Percentiles rank a stretch among this genome's conserved stretches.
These are phyloP conservation scores for Oreotrochilus melanogaster DNA, from an alignment of 2,113 vertebrate species.

Conservation along the genomic window DNA sequence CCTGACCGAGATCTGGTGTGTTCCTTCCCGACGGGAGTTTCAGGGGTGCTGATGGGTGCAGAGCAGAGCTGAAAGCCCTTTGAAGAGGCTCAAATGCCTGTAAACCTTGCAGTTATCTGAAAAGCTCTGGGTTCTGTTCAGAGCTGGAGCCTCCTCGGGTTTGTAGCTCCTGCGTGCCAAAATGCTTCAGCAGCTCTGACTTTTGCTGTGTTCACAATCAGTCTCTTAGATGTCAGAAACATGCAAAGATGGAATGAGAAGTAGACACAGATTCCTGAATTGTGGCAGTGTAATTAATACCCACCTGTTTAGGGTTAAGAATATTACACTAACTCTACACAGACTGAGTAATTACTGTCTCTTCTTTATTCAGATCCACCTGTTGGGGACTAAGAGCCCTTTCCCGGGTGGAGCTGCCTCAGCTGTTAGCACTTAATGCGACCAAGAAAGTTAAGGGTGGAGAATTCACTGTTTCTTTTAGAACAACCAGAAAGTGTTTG, in stretches of 20 bases:
- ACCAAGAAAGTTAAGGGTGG: fast-evolving
- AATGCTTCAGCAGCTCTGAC: fast-evolving
- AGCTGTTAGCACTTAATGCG: fast-evolving
- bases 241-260: fast-evolving
- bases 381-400: fast-evolving
- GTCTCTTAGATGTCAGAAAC: fast-evolving
- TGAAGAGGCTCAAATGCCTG: fast-evolving
- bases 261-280: fast-evolving
- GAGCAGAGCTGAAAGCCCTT: fast-evolving
- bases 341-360: fast-evolving
- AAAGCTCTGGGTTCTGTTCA: fast-evolving
- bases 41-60: fast-evolving
- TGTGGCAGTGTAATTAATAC: background rate
- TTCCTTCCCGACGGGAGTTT: fast-evolving
- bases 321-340: fast-evolving
- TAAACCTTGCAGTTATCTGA: fast-evolving
- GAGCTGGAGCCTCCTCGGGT: background rate
- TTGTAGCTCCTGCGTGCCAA: fast-evolving
- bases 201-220: fast-evolving
- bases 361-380: fast-evolving
- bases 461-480: fast-evolving
- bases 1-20: fast-evolving
- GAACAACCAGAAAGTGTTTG: background rate
- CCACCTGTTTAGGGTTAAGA: fast-evolving
- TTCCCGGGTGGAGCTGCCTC: fast-evolving